Evolutionary conservation across 2,888 invertebrate genomes (phyloP).

Genomic region (Lasioglossum leucozonium): DNA sequence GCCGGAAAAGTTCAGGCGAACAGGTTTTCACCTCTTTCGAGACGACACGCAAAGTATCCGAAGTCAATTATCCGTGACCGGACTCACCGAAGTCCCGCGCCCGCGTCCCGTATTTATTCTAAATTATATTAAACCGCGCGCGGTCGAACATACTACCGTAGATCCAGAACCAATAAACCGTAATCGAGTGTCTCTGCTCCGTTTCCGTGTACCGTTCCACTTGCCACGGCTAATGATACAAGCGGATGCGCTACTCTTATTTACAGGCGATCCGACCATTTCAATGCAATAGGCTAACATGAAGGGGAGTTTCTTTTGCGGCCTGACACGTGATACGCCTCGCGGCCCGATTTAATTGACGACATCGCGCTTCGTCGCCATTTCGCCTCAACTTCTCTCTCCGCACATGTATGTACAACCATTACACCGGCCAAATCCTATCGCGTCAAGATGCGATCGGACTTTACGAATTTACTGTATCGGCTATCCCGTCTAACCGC

Average conservation of each 20-base stretch:
- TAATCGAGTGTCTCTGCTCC: slow-evolving; percentile 1
- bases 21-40: not conserved
- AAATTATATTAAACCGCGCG: slow-evolving; percentile 16
- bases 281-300: not conserved
- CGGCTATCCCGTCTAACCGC: not conserved
- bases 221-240: slow-evolving; percentile 25
- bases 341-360: slow-evolving; percentile 19
- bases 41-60: not conserved
- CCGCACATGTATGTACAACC: no score
- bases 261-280: slow-evolving; percentile 4
- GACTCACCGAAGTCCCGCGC: not conserved
- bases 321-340: slow-evolving; percentile 5
- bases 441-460: not conserved
- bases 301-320: not conserved
- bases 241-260: slow-evolving; percentile 22
- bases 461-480: not conserved
- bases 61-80: not conserved
- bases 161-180: slow-evolving; percentile 24
- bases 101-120: slow-evolving; percentile 12
- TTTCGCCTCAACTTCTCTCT: not conserved
- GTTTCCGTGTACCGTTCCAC: slow-evolving; percentile 27
- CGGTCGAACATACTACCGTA: no score
- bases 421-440: not conserved
- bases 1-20: not conserved
- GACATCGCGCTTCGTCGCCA: slow-evolving; percentile 13